Conservation (phyloP, 2,888 invertebrate species). For the Macrophya alboannulata region DNA sequence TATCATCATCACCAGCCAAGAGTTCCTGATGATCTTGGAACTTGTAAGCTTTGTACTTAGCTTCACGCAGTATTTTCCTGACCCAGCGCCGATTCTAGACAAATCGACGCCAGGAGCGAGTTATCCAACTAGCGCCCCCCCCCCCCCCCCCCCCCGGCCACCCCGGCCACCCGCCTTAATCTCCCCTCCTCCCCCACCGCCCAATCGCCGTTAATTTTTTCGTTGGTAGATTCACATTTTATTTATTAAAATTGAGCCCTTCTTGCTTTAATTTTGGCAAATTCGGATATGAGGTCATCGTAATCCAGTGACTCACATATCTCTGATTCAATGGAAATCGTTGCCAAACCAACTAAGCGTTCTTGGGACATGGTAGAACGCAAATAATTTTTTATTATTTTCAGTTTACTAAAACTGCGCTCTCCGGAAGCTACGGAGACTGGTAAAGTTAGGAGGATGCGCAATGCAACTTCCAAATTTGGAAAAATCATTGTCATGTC, state of each 20-base stretch:
- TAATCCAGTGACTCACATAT: slow-evolving; percentile 67
- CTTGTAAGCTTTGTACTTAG: too few relatives aligned
- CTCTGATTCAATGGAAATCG: slow-evolving; percentile 69
- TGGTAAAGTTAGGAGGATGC: slow-evolving; percentile 60
- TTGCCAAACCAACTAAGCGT: slow-evolving; percentile 58
- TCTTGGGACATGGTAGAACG: slow-evolving; percentile 60
- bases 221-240: not conserved
- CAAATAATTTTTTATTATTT: slow-evolving; percentile 61
- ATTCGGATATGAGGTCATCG: slow-evolving; percentile 66
- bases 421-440: slow-evolving; percentile 61
- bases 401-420: slow-evolving; percentile 60
- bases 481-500: slow-evolving; percentile 12
- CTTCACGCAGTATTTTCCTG: too few relatives aligned
- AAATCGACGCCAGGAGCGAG: slow-evolving; percentile 10
- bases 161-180: too few relatives aligned
- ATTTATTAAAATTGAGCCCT: slow-evolving; percentile 59
- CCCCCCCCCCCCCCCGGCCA: too few relatives aligned
- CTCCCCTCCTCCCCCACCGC: not conserved
- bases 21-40: too few relatives aligned
- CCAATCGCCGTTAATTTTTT: not conserved
- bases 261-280: slow-evolving; percentile 65
- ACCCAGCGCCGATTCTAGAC: slow-evolving; percentile 10
- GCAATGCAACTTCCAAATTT: slow-evolving; percentile 57
- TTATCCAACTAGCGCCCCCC: not conserved
- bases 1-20: too few relatives aligned